Percentiles rank a stretch among this genome's conserved stretches.
These are phyloP conservation scores for Macroglossus sobrinus DNA, from an alignment of 2,113 vertebrate species.

Conservation along the genomic window DNA sequence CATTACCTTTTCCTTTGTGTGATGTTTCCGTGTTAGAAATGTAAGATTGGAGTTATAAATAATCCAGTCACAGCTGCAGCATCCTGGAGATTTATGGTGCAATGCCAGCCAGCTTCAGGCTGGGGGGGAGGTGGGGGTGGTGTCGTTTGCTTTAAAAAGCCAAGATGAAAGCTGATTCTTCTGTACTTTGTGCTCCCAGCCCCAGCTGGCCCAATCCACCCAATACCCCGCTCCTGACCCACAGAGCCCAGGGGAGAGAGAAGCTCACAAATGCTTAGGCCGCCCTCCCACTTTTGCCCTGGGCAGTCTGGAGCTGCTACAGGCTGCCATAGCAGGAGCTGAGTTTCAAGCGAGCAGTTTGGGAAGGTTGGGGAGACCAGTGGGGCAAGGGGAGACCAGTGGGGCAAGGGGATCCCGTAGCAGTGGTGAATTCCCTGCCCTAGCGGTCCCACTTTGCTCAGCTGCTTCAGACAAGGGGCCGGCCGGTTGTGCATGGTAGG, in stretches of 20 bases:
- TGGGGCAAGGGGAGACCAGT: too few species aligned
- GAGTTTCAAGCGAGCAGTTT: neutral
- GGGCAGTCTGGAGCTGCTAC: neutral
- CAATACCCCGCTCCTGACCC: neutral
- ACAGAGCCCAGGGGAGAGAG: too few species aligned
- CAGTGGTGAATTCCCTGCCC: neutral
- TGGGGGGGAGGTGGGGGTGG: neutral
- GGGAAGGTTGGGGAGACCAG: neutral
- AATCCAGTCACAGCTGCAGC: conserved; percentile 80
- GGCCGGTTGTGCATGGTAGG: neutral
- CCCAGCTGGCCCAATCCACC: neutral
- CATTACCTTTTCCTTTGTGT: conserved; percentile 82
- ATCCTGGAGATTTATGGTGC: conserved; percentile 76
- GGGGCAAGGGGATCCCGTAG: neutral
- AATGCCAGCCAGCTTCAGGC: conserved; percentile 72
- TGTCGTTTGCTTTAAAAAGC: conserved; percentile 46
- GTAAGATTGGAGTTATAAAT: conserved; percentile 83
- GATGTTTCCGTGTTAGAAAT: conserved; percentile 79
- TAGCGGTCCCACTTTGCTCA: neutral
- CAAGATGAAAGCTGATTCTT: conserved; percentile 54
- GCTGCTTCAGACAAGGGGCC: neutral
- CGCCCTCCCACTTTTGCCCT: neutral
- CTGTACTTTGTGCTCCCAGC: neutral
- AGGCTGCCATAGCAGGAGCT: neutral
- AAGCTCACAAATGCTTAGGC: neutral